Base-by-base conservation (phyloP, 2,888 invertebrate species). In the Girardia tigrina region DNA sequence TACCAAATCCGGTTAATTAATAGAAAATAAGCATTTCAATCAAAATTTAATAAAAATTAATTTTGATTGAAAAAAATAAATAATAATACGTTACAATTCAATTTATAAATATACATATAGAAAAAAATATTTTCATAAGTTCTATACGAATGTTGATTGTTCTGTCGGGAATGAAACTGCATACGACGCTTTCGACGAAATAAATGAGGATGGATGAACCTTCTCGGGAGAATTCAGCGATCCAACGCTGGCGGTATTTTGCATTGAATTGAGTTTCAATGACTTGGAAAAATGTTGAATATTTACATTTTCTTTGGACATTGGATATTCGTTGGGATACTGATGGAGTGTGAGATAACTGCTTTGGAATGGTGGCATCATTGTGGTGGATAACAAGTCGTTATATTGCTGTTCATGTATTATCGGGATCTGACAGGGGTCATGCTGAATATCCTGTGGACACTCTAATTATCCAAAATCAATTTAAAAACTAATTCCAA, bases 61-160 rank as follows among this genome's bases (percentile, higher is more conserved):
- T n/a, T n/a, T n/a, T n/a, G n/a, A n/a, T n/a, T n/a, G n/a, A n/a
- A n/a, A n/a, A n/a, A n/a, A n/a, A n/a, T n/a, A n/a, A n/a, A n/a
- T n/a, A n/a, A n/a, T n/a, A n/a, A n/a, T n/a, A n/a, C n/a, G n/a
- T n/a, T n/a, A n/a, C n/a, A n/a, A n/a, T n/a, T n/a, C n/a, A n/a
- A n/a, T n/a, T n/a, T n/a, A n/a, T n/a, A n/a, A n/a, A n/a, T n/a
- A n/a, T n/a, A n/a, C n/a, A n/a, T n/a, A n/a, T n/a, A n/a, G n/a
- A n/a, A n/a, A n/a, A n/a, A n/a, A n/a, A n/a, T n/a, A n/a, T n/a
- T n/a, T n/a, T n/a, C n/a, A n/a, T n/a, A n/a, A n/a, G n/a, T 36
- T 36, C 56, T 56, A 56, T 2, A 56, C 56, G n/a, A 56, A 56
- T 56, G 56, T 56, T n/a, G 56, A 56, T n/a, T 56, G 56, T 56